These are phyloP conservation scores for Caenorhabditis remanei DNA, from an alignment of 1,140 invertebrate genomes.

Conservation along the genomic window DNA sequence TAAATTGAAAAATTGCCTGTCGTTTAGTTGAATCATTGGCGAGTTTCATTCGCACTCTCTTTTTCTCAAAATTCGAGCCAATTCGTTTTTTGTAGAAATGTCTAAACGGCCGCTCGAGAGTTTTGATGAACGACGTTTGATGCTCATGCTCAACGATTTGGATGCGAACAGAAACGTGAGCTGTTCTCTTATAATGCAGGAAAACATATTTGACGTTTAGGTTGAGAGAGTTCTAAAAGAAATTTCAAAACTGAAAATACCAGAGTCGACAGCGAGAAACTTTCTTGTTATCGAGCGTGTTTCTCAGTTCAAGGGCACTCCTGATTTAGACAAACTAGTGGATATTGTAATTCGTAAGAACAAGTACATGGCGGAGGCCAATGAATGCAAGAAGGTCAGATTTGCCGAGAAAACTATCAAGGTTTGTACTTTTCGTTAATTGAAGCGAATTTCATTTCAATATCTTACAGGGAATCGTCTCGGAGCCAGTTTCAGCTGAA, in stretches of 20 bases:
- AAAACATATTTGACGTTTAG: background rate
- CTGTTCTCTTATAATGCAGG: background rate
- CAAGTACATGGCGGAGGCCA: background rate
- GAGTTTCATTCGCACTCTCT: no score
- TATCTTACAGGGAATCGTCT: no score
- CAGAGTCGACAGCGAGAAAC: background rate
- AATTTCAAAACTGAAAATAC: constrained; percentile 18
- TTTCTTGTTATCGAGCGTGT: background rate
- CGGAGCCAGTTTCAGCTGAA: no score
- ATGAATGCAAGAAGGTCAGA: background rate
- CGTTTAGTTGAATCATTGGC: no score
- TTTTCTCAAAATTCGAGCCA: no score
- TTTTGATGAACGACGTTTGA: constrained; percentile 12
- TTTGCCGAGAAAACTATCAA: background rate
- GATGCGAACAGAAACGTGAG: background rate
- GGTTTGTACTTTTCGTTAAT: background rate
- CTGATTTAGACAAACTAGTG: background rate
- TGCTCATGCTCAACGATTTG: background rate
- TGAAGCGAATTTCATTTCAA: no score
- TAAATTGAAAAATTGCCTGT: no score
- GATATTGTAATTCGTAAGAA: constrained; percentile 8
- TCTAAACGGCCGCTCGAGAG: no score
- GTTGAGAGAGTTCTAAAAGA: background rate
- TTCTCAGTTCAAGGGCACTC: background rate
- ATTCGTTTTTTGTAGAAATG: no score